Evolutionary conservation across 2,113 vertebrate genomes (phyloP).

Genomic region (Xenopus tropicalis): DNA sequence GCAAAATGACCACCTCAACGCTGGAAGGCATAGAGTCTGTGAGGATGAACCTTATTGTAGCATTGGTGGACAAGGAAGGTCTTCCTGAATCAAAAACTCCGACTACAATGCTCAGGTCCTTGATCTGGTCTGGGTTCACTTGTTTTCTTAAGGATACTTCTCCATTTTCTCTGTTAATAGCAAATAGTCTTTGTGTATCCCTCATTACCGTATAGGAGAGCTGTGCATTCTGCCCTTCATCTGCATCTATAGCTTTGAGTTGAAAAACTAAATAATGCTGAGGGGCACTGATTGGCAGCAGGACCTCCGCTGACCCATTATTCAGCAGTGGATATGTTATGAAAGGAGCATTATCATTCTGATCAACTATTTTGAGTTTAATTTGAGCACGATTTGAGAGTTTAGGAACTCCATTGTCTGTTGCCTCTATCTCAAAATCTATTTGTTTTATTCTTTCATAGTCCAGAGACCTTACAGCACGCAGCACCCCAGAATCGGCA

Average conservation of each 20-base stretch:
- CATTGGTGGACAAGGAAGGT: slow-evolving; percentile 48
- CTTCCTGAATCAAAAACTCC: slow-evolving; percentile 47
- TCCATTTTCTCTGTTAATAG: slow-evolving; percentile 50
- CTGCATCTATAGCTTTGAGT: slow-evolving; percentile 54
- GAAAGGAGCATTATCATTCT: slow-evolving; percentile 61
- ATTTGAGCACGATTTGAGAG: slow-evolving; percentile 52
- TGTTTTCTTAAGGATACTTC: slow-evolving; percentile 59
- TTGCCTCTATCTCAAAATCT: slow-evolving; percentile 56
- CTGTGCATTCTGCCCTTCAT: slow-evolving; percentile 53
- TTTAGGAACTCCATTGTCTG: slow-evolving; percentile 54
- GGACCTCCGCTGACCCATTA: slow-evolving; percentile 55
- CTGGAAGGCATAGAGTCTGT: slow-evolving; percentile 56
- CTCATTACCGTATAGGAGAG: slow-evolving; percentile 57
- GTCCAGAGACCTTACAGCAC: slow-evolving; percentile 58
- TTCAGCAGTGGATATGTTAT: slow-evolving; percentile 55
- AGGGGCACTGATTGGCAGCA: slow-evolving; percentile 51
- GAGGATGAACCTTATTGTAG: slow-evolving; percentile 54
- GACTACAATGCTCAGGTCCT: slow-evolving; percentile 20
- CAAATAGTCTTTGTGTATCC: slow-evolving; percentile 54
- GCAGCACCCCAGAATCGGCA: slow-evolving; percentile 54
- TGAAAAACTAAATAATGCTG: slow-evolving; percentile 56
- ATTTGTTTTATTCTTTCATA: slow-evolving; percentile 54
- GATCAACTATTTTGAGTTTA: slow-evolving; percentile 58
- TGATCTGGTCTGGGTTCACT: slow-evolving; percentile 22
- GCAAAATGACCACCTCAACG: slow-evolving; percentile 54